A percentile compares a stretch with the other conserved stretches of the same genome.
Conservation (phyloP, 2,797 vertebrate species). For the Rhynchonycteris naso region DNA sequence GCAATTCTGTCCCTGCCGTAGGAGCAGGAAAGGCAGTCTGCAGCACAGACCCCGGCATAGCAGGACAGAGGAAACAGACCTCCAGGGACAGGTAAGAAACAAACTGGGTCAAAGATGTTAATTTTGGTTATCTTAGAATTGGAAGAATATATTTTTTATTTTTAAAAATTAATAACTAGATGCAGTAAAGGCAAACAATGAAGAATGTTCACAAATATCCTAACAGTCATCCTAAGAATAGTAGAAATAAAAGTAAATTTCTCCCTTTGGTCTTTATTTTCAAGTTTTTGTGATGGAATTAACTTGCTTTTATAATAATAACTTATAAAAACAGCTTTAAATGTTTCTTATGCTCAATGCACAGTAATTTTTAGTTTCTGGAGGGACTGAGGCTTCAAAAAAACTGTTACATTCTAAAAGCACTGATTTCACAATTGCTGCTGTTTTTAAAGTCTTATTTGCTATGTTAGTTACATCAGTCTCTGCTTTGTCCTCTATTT, state of each 20-base stretch:
- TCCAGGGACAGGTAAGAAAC: not conserved
- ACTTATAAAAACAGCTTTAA: not conserved
- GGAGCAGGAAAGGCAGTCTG: not conserved
- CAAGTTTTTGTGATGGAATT: not conserved
- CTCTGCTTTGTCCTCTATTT: not conserved
- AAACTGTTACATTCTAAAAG: slow-evolving; percentile 25
- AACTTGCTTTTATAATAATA: not conserved
- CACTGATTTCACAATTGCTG: slow-evolving; percentile 52
- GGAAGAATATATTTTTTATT: not conserved
- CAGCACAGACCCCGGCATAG: not conserved
- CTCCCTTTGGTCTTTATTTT: not conserved
- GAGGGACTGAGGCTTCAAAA: not conserved
- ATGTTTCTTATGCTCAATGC: not conserved
- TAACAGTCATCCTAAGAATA: not conserved
- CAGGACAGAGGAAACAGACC: not conserved
- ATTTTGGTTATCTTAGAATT: not conserved
- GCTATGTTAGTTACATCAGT: slow-evolving; percentile 1
- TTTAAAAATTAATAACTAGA: not conserved
- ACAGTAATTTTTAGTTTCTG: not conserved
- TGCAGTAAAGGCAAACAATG: not conserved
- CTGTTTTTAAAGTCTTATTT: slow-evolving; percentile 49
- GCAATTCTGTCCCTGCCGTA: not conserved
- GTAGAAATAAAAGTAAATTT: not conserved
- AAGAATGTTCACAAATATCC: not conserved
- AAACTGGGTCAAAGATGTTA: not conserved